A percentile compares a stretch with the other conserved stretches of the same genome.
phyloP scores from a whole-genome alignment of 2,888 invertebrate species.

The Phorcus lineatus region DNA sequence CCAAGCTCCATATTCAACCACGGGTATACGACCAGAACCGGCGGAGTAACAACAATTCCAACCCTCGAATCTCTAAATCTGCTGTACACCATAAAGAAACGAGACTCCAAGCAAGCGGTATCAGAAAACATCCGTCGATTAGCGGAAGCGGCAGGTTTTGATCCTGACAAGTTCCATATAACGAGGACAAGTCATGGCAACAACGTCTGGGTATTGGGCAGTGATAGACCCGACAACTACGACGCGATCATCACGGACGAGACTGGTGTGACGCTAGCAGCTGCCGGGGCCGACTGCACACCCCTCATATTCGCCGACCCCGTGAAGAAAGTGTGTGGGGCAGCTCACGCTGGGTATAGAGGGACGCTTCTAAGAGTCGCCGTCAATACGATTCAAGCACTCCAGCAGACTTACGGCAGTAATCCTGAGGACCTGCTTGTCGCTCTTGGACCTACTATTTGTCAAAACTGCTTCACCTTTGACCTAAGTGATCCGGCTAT shows the following conservation, averaged over 20 bases:
- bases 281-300: slow-evolving; percentile 32
- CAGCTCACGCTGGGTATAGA: slow-evolving; percentile 31
- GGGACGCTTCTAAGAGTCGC: slow-evolving; percentile 29
- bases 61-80: slow-evolving; percentile 28
- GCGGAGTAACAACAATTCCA: slow-evolving; percentile 25
- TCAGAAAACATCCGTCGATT: slow-evolving; percentile 33
- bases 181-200: slow-evolving; percentile 21
- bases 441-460: slow-evolving; percentile 22
- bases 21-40: slow-evolving; percentile 28
- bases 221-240: not conserved
- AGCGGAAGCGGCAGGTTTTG: slow-evolving; percentile 25
- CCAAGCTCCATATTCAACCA: slow-evolving; percentile 27
- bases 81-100: slow-evolving; percentile 24
- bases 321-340: slow-evolving; percentile 24
- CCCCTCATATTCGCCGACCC: slow-evolving; percentile 32
- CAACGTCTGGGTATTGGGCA: slow-evolving; percentile 30
- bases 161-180: slow-evolving; percentile 4
- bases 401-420: slow-evolving; percentile 19
- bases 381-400: slow-evolving; percentile 18
- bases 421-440: slow-evolving; percentile 28
- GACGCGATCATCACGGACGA: slow-evolving; percentile 28
- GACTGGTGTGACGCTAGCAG: slow-evolving; percentile 18
- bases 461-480: slow-evolving; percentile 21
- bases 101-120: slow-evolving; percentile 24
- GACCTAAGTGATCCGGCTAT: not conserved